phyloP scores from a whole-genome alignment of 2,888 invertebrate genomes.

The Spilarctia lutea region DNA sequence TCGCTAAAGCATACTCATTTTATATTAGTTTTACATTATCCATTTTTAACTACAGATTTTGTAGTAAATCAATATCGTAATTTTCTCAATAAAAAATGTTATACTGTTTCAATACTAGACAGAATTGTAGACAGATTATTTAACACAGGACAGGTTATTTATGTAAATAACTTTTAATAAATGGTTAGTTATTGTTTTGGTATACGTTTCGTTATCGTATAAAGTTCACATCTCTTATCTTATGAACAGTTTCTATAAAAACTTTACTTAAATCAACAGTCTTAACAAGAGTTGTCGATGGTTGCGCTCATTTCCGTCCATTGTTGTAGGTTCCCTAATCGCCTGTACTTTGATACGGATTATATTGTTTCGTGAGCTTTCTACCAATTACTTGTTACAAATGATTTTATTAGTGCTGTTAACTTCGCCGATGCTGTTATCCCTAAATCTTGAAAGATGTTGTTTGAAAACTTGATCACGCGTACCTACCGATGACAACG shows the following conservation, averaged over 20 bases:
- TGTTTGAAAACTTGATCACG: conserved; percentile 41
- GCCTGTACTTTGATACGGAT: conserved; percentile 16
- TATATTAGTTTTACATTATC: too few relatives aligned
- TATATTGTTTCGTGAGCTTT: conserved; percentile 27
- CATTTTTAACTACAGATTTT: too few relatives aligned
- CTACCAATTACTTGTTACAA: conserved; percentile 41
- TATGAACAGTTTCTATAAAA: not conserved
- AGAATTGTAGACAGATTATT: too few relatives aligned
- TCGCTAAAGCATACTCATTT: not conserved
- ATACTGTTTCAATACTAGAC: too few relatives aligned
- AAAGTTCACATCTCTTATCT: not conserved
- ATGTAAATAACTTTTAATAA: not conserved
- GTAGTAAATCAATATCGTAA: too few relatives aligned
- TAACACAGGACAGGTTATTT: too few relatives aligned
- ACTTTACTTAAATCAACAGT: conserved; percentile 3
- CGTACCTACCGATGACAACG: conserved; percentile 15
- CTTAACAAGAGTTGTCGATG: conserved; percentile 9
- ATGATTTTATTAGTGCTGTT: conserved; percentile 43
- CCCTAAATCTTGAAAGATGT: conserved; percentile 31
- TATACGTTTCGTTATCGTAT: not conserved
- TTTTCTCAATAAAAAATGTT: too few relatives aligned
- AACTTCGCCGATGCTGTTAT: conserved; percentile 41
- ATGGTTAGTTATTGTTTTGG: not conserved
- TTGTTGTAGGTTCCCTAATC: conserved; percentile 11
- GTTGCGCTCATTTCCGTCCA: conserved; percentile 10